Percentiles rank a stretch among this genome's conserved stretches.
Evolutionary conservation across 2,113 vertebrate genomes (phyloP).

Genomic region (Chaenocephalus aceratus): DNA sequence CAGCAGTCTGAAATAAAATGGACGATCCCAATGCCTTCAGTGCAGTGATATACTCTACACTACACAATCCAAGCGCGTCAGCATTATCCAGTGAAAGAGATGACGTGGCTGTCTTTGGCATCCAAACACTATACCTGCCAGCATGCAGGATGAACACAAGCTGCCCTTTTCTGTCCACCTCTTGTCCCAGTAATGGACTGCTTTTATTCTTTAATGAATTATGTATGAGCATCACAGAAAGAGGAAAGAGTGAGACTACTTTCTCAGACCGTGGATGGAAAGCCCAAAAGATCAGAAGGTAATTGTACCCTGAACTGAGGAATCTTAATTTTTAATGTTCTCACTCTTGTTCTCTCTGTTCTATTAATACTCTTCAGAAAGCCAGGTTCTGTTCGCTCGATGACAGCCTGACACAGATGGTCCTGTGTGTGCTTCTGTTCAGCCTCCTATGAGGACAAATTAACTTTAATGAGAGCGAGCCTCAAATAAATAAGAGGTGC

Average conservation of each 20-base stretch:
- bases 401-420: slow-evolving; percentile 62
- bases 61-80: background rate
- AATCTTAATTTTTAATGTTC: slow-evolving; percentile 59
- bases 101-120: slow-evolving; percentile 2
- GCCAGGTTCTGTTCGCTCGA: slow-evolving; percentile 62
- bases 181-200: background rate
- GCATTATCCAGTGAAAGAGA: background rate
- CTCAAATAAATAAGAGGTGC: slow-evolving; percentile 32
- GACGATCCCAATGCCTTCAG: slow-evolving; percentile 1
- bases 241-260: slow-evolving; percentile 4
- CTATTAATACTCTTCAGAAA: slow-evolving; percentile 61
- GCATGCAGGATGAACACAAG: slow-evolving; percentile 16
- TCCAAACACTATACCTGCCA: background rate
- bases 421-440: slow-evolving; percentile 19
- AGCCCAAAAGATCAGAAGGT: slow-evolving; percentile 49
- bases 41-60: background rate
- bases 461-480: slow-evolving; percentile 46
- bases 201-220: slow-evolving; percentile 9
- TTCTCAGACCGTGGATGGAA: slow-evolving; percentile 26
- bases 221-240: slow-evolving; percentile 32
- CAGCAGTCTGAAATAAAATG: background rate
- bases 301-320: slow-evolving; percentile 27
- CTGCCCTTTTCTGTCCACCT: slow-evolving; percentile 4
- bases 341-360: slow-evolving; percentile 56
- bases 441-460: slow-evolving; percentile 29